Base-by-base conservation (phyloP, 2,888 invertebrate species). In the Sarcophaga rosellei region DNA sequence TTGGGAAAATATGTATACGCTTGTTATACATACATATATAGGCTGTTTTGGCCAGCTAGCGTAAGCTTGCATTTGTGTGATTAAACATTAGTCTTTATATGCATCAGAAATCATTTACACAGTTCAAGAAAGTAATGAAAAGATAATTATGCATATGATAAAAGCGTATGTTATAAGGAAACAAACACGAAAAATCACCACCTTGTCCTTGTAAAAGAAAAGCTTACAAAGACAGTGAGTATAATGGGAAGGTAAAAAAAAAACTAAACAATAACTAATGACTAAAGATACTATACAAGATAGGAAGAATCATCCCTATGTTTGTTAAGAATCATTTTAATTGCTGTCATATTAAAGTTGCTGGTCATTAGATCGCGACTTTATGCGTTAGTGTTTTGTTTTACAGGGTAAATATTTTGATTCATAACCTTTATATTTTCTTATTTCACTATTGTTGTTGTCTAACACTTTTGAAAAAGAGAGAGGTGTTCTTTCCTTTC, bases 401-500 rank as follows among this genome's bases (percentile, higher is more conserved):
- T 57, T 63, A 35, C 15, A 35, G 8, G 72, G 44, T 81, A 76
- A 81, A 77, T 81, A 81, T 81, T 85, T 81, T 85, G 80, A 81
- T 81, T 77, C 68, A 57, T 77, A 68, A 73, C 62, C 73, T 72
- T 63, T 59, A 53, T 20, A 25, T 69, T 45, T 72, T 68, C 44
- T 66, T 35, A 17, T n/a, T n/a, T 23, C 47, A 57, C 25, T 57
- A 66, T 75, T 15, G 25, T 57, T 76, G 21, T 12, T 66, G 57
- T 15, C 21, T 68, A 44, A 6, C 62, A n/a, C 10, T 44, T 59
- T 20, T 12, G 45, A 23, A 62, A 74, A 61, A 63, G 15, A 72
- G 59, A 72, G 72, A 44, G 53, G 69, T 65, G 17, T 59, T 72
- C 20, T 8, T n/a, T n/a, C 21, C 15, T 53, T 73, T 83, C 35